Conservation (phyloP, 1,140 invertebrate species). For the Nephila pilipes region DNA sequence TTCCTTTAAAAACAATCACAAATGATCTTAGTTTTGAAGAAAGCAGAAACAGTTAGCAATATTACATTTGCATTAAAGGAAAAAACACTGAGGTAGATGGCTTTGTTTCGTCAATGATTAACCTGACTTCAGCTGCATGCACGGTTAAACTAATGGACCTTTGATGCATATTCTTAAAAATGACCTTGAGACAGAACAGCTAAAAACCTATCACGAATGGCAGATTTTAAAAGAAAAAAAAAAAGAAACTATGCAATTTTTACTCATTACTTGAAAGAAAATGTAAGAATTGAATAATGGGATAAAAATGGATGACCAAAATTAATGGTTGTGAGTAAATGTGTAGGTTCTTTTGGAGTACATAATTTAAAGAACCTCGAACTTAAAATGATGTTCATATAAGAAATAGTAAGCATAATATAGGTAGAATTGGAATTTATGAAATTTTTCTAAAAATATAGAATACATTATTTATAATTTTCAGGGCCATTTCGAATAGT, state of each 20-base stretch:
- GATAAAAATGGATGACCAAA: constrained; percentile 9
- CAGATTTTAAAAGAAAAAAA: not conserved
- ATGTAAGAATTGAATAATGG: constrained; percentile 9
- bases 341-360: constrained; percentile 11
- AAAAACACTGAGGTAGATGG: constrained; percentile 14
- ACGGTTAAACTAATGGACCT: constrained; percentile 58
- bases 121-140: constrained; percentile 62
- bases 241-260: constrained; percentile 34
- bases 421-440: not conserved
- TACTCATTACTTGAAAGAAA: constrained; percentile 12
- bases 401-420: not conserved
- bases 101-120: constrained; percentile 53
- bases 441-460: not conserved
- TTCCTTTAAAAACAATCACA: not conserved
- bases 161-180: constrained; percentile 28
- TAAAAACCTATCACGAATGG: constrained; percentile 9
- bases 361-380: constrained; percentile 11
- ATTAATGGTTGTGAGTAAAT: not conserved
- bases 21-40: constrained; percentile 1
- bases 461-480: not conserved
- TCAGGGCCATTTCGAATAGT: too few relatives aligned
- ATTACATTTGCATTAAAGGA: not conserved
- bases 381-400: not conserved
- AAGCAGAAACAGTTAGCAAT: too few relatives aligned
- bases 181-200: constrained; percentile 49